Evolutionary conservation across 2,888 invertebrate genomes (phyloP).

Genomic region (Drosophila robusta): DNA sequence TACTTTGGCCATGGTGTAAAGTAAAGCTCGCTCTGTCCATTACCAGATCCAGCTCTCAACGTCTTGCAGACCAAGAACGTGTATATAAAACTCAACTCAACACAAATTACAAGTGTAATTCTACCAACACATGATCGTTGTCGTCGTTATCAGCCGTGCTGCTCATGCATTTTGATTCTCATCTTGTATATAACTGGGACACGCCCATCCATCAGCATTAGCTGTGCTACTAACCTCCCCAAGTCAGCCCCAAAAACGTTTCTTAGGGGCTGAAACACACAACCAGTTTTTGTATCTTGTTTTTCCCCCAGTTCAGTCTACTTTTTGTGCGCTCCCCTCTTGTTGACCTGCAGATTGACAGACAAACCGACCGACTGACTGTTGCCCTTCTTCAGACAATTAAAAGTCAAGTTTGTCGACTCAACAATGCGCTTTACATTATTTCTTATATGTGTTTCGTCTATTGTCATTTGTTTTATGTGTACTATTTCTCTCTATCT

Average conservation of each 20-base stretch:
- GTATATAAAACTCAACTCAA: constrained; percentile 50
- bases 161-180: constrained; percentile 28
- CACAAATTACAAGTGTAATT: constrained; percentile 16
- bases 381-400: constrained; percentile 14
- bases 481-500: constrained; percentile 58
- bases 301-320: constrained; percentile 30
- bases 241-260: constrained; percentile 40
- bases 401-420: constrained; percentile 31
- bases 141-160: constrained; percentile 58
- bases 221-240: constrained; percentile 66
- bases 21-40: constrained; percentile 29
- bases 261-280: constrained; percentile 36
- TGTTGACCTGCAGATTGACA: constrained; percentile 29
- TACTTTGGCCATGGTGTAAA: constrained; percentile 52
- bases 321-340: constrained; percentile 35
- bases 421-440: constrained; percentile 46
- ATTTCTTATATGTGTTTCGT: constrained; percentile 45
- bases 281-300: constrained; percentile 45
- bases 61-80: constrained; percentile 67
- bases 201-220: constrained; percentile 51
- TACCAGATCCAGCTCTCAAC: constrained; percentile 23
- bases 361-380: constrained; percentile 23
- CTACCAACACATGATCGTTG: constrained; percentile 47
- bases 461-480: constrained; percentile 62
- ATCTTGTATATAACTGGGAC: constrained; percentile 66